phyloP scores from a whole-genome alignment of 2,797 vertebrate genomes.

The Lepidocolaptes lacrymiger region DNA sequence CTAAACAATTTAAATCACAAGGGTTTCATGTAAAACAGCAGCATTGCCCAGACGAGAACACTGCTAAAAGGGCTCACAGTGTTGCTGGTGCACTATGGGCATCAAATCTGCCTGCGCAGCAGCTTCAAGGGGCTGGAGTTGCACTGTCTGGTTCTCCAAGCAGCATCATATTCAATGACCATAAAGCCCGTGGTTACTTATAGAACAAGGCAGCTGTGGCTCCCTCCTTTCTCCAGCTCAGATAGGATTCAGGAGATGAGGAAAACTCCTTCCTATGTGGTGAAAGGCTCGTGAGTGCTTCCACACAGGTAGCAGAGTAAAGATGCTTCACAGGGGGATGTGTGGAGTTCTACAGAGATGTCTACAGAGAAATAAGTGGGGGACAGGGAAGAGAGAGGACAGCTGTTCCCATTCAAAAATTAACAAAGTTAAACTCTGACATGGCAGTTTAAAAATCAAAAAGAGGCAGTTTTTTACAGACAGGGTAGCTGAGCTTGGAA shows the following conservation, averaged over 20 bases:
- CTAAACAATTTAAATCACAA: neutral
- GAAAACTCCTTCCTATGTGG: neutral
- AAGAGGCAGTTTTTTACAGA: neutral
- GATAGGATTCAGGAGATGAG: neutral
- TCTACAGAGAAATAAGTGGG: neutral
- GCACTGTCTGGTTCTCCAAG: neutral
- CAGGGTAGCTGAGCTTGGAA: slow-evolving; percentile 9
- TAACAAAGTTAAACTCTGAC: neutral
- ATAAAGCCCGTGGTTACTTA: neutral
- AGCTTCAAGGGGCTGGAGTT: fast-evolving
- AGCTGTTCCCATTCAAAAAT: neutral
- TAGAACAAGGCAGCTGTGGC: neutral
- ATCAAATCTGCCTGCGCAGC: neutral
- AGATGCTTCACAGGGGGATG: neutral
- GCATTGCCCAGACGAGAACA: neutral
- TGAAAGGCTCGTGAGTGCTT: neutral
- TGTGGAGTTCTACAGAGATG: neutral
- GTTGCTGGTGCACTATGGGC: neutral
- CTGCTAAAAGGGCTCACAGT: neutral
- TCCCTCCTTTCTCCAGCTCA: neutral
- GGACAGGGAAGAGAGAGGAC: neutral
- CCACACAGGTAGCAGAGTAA: neutral
- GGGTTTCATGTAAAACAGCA: neutral
- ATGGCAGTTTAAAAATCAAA: neutral
- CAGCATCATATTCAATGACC: fast-evolving